phyloP scores from a whole-genome alignment of 2,113 vertebrate genomes.

The Neolamprologus toae region DNA sequence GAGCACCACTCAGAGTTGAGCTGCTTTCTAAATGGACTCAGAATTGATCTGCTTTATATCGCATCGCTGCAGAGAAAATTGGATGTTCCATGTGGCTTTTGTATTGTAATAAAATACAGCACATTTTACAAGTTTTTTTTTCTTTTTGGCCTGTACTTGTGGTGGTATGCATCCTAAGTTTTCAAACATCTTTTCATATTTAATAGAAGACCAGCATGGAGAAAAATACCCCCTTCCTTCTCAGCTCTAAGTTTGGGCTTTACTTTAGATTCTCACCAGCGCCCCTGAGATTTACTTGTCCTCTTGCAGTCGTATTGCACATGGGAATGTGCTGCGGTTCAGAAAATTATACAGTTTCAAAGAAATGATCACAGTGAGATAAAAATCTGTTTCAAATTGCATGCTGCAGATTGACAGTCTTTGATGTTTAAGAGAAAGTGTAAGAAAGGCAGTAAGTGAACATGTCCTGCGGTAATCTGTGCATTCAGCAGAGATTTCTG shows the following conservation, averaged over 20 bases:
- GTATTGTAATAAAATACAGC: slow-evolving; percentile 43
- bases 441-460: slow-evolving; percentile 30
- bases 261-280: slow-evolving; percentile 10
- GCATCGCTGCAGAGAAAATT: slow-evolving; percentile 22
- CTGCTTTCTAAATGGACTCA: slow-evolving; percentile 48
- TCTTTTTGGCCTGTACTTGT: neutral
- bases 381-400: slow-evolving; percentile 27
- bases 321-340: neutral
- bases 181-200: neutral
- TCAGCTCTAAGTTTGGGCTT: neutral
- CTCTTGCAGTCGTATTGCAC: slow-evolving; percentile 8
- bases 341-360: slow-evolving; percentile 33
- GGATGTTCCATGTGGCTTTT: slow-evolving; percentile 1
- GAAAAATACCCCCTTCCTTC: neutral
- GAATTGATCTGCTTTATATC: slow-evolving; percentile 45
- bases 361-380: slow-evolving; percentile 26
- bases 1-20: slow-evolving; percentile 35
- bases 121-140: neutral
- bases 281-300: slow-evolving; percentile 5
- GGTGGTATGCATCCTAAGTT: neutral
- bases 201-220: neutral
- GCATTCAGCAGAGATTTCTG: neutral
- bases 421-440: slow-evolving; percentile 46
- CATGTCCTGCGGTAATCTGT: slow-evolving; percentile 15
- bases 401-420: slow-evolving; percentile 28